Percentiles rank a stretch among this genome's conserved stretches.
Evolutionary conservation across 2,113 vertebrate genomes (phyloP).

Genomic region (Pseudopodoces humilis): DNA sequence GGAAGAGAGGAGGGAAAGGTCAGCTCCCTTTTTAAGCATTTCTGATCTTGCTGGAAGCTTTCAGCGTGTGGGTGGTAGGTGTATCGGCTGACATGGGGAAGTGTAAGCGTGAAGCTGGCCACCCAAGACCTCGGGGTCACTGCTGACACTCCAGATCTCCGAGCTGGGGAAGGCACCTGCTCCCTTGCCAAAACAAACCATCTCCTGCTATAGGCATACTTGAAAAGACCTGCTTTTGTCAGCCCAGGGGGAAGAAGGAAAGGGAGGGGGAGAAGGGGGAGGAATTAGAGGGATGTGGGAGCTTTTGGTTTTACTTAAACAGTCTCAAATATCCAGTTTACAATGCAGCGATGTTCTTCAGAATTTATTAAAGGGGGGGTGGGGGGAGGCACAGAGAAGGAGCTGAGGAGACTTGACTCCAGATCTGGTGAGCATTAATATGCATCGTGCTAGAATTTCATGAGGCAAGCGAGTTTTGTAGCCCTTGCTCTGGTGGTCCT

Average conservation of each 20-base stretch:
- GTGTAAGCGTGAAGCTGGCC: slow-evolving; percentile 77
- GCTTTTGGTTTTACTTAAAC: slow-evolving; percentile 71
- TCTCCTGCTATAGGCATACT: slow-evolving; percentile 65
- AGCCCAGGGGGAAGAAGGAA: slow-evolving; percentile 14
- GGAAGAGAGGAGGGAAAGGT: slow-evolving; percentile 63
- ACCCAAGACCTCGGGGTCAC: slow-evolving; percentile 81
- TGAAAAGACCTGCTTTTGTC: slow-evolving; percentile 74
- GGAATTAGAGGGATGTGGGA: slow-evolving; percentile 49
- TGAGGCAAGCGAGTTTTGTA: slow-evolving; percentile 67
- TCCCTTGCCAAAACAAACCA: slow-evolving; percentile 80
- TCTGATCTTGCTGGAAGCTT: slow-evolving; percentile 70
- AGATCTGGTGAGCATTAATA: slow-evolving; percentile 74
- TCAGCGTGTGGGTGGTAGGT: slow-evolving; percentile 79
- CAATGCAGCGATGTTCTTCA: slow-evolving; percentile 69
- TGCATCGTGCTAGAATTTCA: slow-evolving; percentile 73
- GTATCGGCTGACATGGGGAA: slow-evolving; percentile 78
- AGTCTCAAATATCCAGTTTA: slow-evolving; percentile 75
- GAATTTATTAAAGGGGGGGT: slow-evolving; percentile 40
- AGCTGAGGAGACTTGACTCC: slow-evolving; percentile 16
- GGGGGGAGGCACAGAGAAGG: neutral
- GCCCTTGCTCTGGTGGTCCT: slow-evolving; percentile 86
- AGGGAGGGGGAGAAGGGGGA: neutral
- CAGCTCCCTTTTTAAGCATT: slow-evolving; percentile 64
- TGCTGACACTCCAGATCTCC: slow-evolving; percentile 75
- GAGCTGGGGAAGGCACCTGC: slow-evolving; percentile 78